Base-by-base conservation (phyloP, 2,888 invertebrate species). In the Xestia rhomboidea region DNA sequence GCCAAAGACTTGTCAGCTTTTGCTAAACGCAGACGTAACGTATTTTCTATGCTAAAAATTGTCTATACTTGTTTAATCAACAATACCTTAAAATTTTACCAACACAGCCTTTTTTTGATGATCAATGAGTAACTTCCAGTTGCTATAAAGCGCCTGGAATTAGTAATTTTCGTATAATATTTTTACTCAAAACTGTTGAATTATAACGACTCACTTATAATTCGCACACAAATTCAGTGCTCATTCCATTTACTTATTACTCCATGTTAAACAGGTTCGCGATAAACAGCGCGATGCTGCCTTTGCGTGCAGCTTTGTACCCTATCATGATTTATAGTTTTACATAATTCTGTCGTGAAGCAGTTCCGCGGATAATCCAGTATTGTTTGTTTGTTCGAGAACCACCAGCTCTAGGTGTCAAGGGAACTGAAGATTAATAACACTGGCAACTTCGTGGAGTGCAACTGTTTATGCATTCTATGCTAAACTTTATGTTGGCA, bases 271-370 rank as follows among this genome's bases (percentile, higher is more conserved):
- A 92, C 93, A 90, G 92, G 93, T 93, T 92, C 88, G 88, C 83
- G 90, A 92, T 93, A 92, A 93, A 93, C 93, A 91, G 91, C 89
- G 87, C 90, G 89, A 88, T 90, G 90, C 91, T 82, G 87, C 85
- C 73, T 79, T 83, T 84, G 79, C 79, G 80, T 81, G 86, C 80
- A 81, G 77, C 86, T 76, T 76, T 86, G 79, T 81, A 78, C 71
- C 77, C 74, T 86, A 82, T 89, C 88, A 88, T 86, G 89, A 88
- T 85, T 86, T 89, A 82, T 86, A 77, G 84, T 82, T 88, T 79
- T 79, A 81, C 88, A 86, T 84, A 79, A 84, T 78, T 88, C 76
- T 81, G 78, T 76, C 84, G 75, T 73, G 77, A 68, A 80, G 84
- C 70, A 72, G 79, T 77, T 82, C 73, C 24, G 54, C 41, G 69